These are phyloP conservation scores for Hydropotes inermis DNA, from an alignment of 2,113 vertebrate genomes.

Conservation along the genomic window DNA sequence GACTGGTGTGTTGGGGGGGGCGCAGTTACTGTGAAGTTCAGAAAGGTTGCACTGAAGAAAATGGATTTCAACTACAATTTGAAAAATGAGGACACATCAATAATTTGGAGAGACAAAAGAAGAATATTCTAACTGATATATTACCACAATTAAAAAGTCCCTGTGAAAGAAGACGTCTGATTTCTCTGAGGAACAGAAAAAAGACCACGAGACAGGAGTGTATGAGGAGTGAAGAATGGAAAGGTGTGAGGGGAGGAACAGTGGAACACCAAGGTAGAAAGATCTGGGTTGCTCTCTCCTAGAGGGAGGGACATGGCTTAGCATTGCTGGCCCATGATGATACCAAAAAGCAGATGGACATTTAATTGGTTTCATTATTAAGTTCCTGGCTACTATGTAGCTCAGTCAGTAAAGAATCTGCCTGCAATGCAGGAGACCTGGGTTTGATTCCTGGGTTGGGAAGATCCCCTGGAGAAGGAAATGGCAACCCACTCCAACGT, in stretches of 20 bases:
- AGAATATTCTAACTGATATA: not conserved
- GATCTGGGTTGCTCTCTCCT: not conserved
- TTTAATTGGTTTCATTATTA: not conserved
- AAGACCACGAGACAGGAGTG: not conserved
- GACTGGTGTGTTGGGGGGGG: not conserved
- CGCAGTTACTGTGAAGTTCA: not conserved
- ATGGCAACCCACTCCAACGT: not conserved
- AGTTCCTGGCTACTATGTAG: not conserved
- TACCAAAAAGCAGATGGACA: not conserved
- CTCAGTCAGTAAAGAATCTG: not conserved
- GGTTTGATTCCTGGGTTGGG: not conserved
- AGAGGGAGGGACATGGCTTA: not conserved
- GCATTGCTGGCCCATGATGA: not conserved
- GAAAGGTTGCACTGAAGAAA: not conserved
- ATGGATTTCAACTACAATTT: not conserved
- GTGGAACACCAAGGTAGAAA: too few relatives aligned
- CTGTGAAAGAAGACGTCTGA: not conserved
- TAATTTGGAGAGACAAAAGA: not conserved
- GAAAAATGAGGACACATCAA: not conserved
- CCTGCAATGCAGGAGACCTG: not conserved
- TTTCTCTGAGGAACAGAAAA: not conserved
- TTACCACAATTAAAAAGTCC: not conserved
- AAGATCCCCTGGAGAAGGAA: not conserved
- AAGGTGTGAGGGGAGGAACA: too few relatives aligned
- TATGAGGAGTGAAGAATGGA: rapidly evolving